Evolutionary conservation across 2,113 vertebrate species (phyloP).

Genomic region (Amia ocellicauda): DNA sequence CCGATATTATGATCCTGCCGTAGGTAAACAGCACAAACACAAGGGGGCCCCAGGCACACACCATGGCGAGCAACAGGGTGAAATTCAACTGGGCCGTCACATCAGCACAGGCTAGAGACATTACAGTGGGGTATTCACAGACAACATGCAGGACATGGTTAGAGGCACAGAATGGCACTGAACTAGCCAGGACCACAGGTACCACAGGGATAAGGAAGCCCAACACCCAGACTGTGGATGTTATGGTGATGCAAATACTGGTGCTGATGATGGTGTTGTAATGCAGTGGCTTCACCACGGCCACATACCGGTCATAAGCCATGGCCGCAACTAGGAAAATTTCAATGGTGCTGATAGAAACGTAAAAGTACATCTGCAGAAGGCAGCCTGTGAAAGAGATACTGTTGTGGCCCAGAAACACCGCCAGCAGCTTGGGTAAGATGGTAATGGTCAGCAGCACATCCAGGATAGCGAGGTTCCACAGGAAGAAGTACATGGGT

Average conservation of each 20-base stretch:
- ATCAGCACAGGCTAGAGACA: background rate
- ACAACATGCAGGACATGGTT: background rate
- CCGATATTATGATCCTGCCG: background rate
- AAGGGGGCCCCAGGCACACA: background rate
- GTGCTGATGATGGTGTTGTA: conserved; percentile 29
- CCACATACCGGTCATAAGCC: conserved; percentile 32
- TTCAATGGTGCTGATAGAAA: conserved; percentile 31
- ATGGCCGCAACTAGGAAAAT: conserved; percentile 33
- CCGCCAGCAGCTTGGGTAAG: conserved; percentile 31
- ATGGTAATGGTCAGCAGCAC: too few relatives aligned
- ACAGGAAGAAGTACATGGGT: conserved; percentile 41
- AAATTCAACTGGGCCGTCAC: background rate
- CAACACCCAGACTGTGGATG: background rate
- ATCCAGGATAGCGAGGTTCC: conserved; percentile 38
- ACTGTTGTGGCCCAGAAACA: conserved; percentile 27
- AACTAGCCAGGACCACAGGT: background rate
- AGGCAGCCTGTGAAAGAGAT: conserved; percentile 26
- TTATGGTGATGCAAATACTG: background rate
- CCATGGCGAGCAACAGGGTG: background rate
- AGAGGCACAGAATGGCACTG: background rate
- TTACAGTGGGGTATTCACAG: background rate
- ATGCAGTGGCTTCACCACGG: conserved; percentile 27
- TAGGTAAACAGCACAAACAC: background rate
- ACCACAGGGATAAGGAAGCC: background rate
- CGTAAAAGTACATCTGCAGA: conserved; percentile 32